Evolutionary conservation across 2,113 vertebrate species (phyloP).

Genomic region (Cryptotis parvus): DNA sequence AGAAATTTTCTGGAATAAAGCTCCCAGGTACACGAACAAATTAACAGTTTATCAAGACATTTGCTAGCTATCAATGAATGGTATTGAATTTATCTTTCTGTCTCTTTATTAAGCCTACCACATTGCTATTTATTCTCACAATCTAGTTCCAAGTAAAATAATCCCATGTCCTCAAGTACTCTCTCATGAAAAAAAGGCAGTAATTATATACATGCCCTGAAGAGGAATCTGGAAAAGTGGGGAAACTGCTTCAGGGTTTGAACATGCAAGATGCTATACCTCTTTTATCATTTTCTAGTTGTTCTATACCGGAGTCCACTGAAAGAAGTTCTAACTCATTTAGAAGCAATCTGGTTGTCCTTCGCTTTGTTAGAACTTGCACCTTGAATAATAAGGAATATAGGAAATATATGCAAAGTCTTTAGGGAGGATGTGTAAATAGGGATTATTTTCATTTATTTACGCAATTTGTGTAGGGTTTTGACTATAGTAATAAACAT

Average conservation of each 20-base stretch:
- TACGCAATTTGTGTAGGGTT: conserved; percentile 2
- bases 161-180: neutral
- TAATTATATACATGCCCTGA: neutral
- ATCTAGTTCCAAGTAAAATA: neutral
- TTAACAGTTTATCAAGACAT: conserved; percentile 32
- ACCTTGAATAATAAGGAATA: neutral
- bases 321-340: neutral
- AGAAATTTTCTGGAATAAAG: conserved; percentile 27
- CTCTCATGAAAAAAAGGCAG: neutral
- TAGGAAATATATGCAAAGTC: neutral
- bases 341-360: conserved; percentile 31
- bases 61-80: neutral
- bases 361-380: conserved; percentile 15
- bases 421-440: conserved; percentile 1
- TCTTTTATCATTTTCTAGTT: no score
- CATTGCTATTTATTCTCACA: neutral
- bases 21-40: conserved; percentile 25
- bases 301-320: neutral
- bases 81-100: neutral
- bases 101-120: conserved; percentile 12
- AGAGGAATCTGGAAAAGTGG: neutral
- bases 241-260: neutral
- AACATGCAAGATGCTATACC: neutral
- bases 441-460: conserved; percentile 29
- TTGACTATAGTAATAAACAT: neutral